Evolutionary conservation across 1,140 invertebrate genomes (phyloP).

Genomic region (Mamestra configurata): DNA sequence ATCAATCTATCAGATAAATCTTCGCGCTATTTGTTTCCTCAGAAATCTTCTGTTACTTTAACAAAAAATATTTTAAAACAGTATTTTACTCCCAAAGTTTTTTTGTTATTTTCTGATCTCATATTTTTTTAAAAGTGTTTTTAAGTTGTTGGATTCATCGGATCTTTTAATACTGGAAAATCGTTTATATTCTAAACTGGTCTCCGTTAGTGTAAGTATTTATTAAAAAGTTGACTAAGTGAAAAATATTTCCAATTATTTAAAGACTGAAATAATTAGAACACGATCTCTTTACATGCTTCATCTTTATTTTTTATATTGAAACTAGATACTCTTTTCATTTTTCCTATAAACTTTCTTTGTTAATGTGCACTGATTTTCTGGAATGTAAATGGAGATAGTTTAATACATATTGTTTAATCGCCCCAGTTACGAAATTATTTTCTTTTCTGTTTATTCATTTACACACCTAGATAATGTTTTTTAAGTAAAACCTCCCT

Average conservation of each 20-base stretch:
- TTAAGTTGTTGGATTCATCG: slow-evolving; percentile 13
- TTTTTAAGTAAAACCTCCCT: too few relatives aligned
- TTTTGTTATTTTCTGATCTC: background rate
- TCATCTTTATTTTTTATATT: background rate
- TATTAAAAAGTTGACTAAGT: background rate
- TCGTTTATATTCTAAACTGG: slow-evolving; percentile 12
- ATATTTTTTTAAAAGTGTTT: slow-evolving; percentile 6
- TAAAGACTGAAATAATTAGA: too few relatives aligned
- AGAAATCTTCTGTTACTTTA: background rate
- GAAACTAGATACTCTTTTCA: too few relatives aligned
- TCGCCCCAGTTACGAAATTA: too few relatives aligned
- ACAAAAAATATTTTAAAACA: background rate
- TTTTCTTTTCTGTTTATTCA: too few relatives aligned
- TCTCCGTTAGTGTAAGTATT: slow-evolving; percentile 33
- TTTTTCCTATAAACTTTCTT: background rate
- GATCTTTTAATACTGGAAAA: background rate
- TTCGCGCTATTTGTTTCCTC: slow-evolving; percentile 9
- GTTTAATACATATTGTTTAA: too few relatives aligned
- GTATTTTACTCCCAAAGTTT: background rate
- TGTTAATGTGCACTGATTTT: background rate
- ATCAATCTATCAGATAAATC: slow-evolving; percentile 31
- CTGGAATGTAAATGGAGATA: too few relatives aligned
- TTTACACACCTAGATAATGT: too few relatives aligned
- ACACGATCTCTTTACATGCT: background rate
- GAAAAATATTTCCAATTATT: background rate